Evolutionary conservation across 2,113 vertebrate genomes (phyloP), one percentile per base, ranked within the genome.

Genomic region (Tympanuchus pallidicinctus): DNA sequence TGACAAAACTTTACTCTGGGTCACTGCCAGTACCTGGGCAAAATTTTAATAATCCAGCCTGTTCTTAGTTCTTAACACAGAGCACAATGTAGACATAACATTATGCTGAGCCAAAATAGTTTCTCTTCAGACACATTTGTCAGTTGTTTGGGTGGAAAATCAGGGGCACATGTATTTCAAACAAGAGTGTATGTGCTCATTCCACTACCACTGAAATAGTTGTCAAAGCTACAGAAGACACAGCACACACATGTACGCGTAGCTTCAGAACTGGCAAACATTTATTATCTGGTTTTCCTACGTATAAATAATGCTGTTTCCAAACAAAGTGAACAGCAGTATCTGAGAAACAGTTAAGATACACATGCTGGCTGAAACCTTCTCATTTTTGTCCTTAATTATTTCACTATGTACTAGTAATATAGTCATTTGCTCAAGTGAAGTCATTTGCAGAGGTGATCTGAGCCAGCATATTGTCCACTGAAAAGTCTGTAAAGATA

Each of bases 51-150:
- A 38, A 89, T 34, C 25, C 56, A 71, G 18, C 52, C 30, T 52
- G 57, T 81, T 92, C 70, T 84, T 40, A 71, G 5, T 74, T 77
- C 56, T 74, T 88, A 86, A 60, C 50, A 60, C 10, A 43, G 47
- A 86, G 64, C 9, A 86, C 80, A 70, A 76, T 30, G 28, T 59
- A 10, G 28, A 94, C 18, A 94, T 72, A 92, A 92, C 56, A 32
- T 81, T 57, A 81, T 16, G 27, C 73, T 81, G 60, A 90, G 45
- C 60, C 57, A 78, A 17, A 86, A 74, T 21, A 61, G 64, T 76
- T 89, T 88, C 60, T 67, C 60, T 81, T 47, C 60, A 92, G 79
- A 81, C 32, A 59, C 50, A 52, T 80, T 77, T 93, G 69, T 91
- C 75, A 91, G 86, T 43, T 61, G 12, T 78, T 69, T 83, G 65